Evolutionary conservation across 2,797 vertebrate genomes (phyloP).

Genomic region (Gymnothorax reevesii): DNA sequence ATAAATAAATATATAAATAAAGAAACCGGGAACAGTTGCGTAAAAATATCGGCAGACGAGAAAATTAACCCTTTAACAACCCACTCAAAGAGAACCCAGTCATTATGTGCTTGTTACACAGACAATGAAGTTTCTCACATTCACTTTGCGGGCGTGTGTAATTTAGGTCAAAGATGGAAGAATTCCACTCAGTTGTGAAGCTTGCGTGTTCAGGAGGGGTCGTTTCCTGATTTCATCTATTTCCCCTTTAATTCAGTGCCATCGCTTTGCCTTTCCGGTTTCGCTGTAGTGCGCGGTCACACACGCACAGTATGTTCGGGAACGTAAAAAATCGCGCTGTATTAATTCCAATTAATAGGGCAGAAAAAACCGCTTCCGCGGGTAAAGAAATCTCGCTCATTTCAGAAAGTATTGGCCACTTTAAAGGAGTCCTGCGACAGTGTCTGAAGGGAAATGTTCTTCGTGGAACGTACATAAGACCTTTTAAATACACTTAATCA

Average conservation of each 20-base stretch:
- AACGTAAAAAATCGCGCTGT: no score
- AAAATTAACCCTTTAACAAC: conserved; percentile 87
- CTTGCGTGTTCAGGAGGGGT: conserved; percentile 60
- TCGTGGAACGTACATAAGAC: background rate
- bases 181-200: conserved; percentile 56
- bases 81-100: conserved; percentile 74
- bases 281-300: conserved; percentile 75
- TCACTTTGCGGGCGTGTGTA: conserved; percentile 45
- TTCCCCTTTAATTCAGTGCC: conserved; percentile 82
- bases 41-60: conserved; percentile 91
- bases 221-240: conserved; percentile 72
- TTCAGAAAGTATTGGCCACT: conserved; percentile 84
- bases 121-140: conserved; percentile 41
- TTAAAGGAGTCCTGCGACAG: conserved; percentile 66
- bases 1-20: no score
- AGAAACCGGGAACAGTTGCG: conserved; percentile 62
- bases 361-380: conserved; percentile 70
- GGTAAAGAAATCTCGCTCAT: conserved; percentile 79
- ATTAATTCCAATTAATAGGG: no score
- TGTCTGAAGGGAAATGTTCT: conserved; percentile 75
- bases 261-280: conserved; percentile 84
- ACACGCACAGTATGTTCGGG: no score
- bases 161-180: conserved; percentile 45
- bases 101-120: conserved; percentile 56
- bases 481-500: background rate